Percentiles rank a stretch among this genome's conserved stretches.
Evolutionary conservation across 1,140 invertebrate genomes (phyloP).

Genomic region (Vanessa tameamea): DNA sequence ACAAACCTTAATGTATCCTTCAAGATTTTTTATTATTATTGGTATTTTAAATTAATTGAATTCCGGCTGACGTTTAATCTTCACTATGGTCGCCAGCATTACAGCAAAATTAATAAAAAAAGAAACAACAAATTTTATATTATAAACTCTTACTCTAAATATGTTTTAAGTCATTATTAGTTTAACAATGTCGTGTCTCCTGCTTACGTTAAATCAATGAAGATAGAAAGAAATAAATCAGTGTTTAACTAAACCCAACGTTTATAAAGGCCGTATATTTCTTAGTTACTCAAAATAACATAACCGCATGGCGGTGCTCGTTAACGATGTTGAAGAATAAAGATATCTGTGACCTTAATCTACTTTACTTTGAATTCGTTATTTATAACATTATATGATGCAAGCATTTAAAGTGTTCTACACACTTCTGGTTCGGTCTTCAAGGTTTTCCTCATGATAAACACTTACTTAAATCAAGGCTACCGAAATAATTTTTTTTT

Average conservation of each 20-base stretch:
- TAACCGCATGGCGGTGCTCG: slow-evolving; percentile 9
- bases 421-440: slow-evolving; percentile 13
- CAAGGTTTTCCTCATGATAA: slow-evolving; percentile 23
- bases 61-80: too few relatives aligned
- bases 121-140: too few relatives aligned
- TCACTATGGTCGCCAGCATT: too few relatives aligned
- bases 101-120: too few relatives aligned
- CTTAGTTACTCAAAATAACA: slow-evolving; percentile 8
- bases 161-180: too few relatives aligned
- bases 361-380: slow-evolving; percentile 24
- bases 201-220: too few relatives aligned
- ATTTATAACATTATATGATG: slow-evolving; percentile 30
- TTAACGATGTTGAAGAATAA: slow-evolving; percentile 24
- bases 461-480: slow-evolving; percentile 6
- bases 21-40: neutral
- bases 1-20: neutral
- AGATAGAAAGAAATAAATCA: too few relatives aligned
- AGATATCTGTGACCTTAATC: slow-evolving; percentile 38
- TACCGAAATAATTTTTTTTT: neutral
- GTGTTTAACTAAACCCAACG: too few relatives aligned
- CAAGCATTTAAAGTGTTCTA: slow-evolving; percentile 9
- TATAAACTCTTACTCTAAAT: too few relatives aligned
- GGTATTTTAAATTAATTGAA: too few relatives aligned
- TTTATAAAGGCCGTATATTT: neutral
- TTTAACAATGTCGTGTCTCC: too few relatives aligned